Percentiles rank a stretch among this genome's conserved stretches.
These are phyloP conservation scores for Daubentonia madagascariensis DNA, from an alignment of 2,113 vertebrate genomes.

Conservation along the genomic window DNA sequence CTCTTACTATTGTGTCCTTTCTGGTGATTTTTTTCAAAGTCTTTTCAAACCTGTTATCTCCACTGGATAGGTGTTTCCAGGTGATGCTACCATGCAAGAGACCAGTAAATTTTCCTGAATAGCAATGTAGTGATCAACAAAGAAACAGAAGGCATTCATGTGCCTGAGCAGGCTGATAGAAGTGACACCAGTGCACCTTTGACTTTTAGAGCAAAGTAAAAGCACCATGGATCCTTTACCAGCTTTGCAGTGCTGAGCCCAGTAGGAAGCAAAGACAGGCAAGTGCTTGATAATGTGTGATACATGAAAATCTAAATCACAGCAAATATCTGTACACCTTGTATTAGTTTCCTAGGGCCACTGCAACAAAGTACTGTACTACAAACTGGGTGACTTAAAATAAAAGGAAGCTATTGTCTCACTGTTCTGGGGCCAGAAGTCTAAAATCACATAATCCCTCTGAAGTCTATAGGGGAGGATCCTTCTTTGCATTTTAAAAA, in stretches of 20 bases:
- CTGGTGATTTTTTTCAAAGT: not conserved
- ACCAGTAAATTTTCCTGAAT: not conserved
- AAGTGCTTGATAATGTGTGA: not conserved
- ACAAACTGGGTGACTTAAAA: not conserved
- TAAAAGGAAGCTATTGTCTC: not conserved
- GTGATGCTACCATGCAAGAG: not conserved
- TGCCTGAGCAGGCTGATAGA: not conserved
- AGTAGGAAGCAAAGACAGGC: not conserved
- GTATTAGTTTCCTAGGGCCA: not conserved
- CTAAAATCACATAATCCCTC: not conserved
- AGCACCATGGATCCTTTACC: not conserved
- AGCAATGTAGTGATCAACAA: not conserved
- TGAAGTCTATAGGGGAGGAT: not conserved
- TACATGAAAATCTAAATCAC: slow-evolving; percentile 61
- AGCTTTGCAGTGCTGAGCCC: not conserved
- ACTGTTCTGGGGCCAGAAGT: not conserved
- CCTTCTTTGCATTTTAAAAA: not conserved
- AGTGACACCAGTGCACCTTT: not conserved
- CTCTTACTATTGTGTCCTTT: not conserved
- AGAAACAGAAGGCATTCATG: not conserved
- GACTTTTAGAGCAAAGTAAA: not conserved
- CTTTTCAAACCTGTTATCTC: not conserved
- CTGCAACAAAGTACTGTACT: not conserved
- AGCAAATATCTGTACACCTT: not conserved
- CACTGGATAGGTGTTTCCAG: not conserved